Conservation (phyloP, 2,797 vertebrate genomes). For the Rhincodon typus region DNA sequence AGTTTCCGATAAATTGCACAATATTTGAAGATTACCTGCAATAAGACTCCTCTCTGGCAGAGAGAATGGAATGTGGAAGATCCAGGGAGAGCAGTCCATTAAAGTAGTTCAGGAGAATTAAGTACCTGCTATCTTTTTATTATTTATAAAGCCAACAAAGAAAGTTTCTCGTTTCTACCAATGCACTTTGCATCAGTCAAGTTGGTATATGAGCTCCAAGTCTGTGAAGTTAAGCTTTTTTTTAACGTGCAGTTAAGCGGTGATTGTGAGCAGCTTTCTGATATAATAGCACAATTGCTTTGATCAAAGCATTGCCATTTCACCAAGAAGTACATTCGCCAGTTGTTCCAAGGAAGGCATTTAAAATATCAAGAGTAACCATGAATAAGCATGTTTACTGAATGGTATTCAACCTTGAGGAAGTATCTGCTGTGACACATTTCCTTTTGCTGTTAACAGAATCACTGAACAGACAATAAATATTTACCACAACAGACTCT, state of each 20-base stretch:
- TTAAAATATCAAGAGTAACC: neutral
- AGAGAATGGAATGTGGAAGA: neutral
- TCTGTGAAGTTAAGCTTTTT: neutral
- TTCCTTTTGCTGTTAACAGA: conserved; percentile 5
- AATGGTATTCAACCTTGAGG: neutral
- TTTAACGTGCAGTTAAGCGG: neutral
- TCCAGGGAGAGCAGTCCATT: neutral
- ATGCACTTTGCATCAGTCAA: neutral
- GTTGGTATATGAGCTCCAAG: neutral
- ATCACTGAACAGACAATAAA: neutral
- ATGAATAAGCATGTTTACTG: neutral
- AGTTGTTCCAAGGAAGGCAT: neutral
- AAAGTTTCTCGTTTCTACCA: neutral
- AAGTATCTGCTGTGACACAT: neutral
- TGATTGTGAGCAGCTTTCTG: neutral
- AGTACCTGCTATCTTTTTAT: neutral
- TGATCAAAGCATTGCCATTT: neutral
- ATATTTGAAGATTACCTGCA: no score
- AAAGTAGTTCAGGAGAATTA: neutral
- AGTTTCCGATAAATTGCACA: neutral
- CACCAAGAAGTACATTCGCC: neutral
- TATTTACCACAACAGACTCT: neutral
- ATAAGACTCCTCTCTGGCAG: neutral
- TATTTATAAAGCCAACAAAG: neutral
- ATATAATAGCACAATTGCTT: neutral